Evolutionary conservation across 2,888 invertebrate genomes (phyloP), one percentile per base, ranked within the genome.

Genomic region (Drosophila kanekoi): DNA sequence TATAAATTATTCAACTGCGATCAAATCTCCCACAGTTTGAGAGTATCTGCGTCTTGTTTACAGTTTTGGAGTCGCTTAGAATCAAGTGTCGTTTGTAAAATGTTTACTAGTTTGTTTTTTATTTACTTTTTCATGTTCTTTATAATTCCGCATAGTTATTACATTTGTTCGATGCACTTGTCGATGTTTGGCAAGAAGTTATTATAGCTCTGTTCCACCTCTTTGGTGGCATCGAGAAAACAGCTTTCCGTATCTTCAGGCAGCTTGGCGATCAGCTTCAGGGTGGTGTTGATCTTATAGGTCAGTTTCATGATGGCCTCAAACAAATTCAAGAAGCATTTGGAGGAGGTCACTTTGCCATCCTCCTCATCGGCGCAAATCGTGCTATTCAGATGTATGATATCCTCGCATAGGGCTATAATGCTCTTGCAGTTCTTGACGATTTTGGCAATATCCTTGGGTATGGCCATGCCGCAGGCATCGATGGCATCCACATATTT

Each of bases 391-490:
- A 75, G 14, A 33, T 75, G 53, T 1, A 75, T 54, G 14, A 75
- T 75, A 0, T 58, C 11, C 1, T 67, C 5, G 44, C 77, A 77
- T 13, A 64, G 58, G 0, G 8, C 0, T n/a, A 63, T 54, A 10
- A 76, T 76, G 1, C 13, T 32, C 1, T 44, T 16, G 68, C 72
- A 68, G n/a, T 13, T 35, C 3, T 76, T 63, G 1, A 76, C 54
- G 1, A 76, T 68, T 20, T 64, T 72, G 14, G 57, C 60, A 33
- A 77, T 41, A 11, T 72, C 57, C 23, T 68, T 72, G 37, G 75
- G 77, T 5, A 76, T 16, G 0, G 32, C 64, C 3, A n/a, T 32
- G 35, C 51, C 45, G 20, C 75, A 77, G 1, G n/a, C 16, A 0
- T 41, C 57, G 8, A 76, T 16, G 0, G 32, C 44, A 2, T 56